Percentiles rank a stretch among this genome's conserved stretches.
Evolutionary conservation across 2,888 invertebrate species (phyloP).

Genomic region (Agrochola litura): DNA sequence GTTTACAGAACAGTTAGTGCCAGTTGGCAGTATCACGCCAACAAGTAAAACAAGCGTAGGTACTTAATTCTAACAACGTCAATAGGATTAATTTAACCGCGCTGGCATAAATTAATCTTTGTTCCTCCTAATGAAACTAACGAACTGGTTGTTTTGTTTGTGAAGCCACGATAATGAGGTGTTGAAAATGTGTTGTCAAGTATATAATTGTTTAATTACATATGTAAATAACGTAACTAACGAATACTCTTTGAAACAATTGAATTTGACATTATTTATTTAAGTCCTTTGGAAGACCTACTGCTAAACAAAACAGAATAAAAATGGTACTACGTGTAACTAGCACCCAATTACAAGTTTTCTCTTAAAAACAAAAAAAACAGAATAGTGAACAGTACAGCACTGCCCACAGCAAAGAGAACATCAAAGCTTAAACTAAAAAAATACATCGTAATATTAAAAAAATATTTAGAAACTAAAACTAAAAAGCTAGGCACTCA

Average conservation of each 20-base stretch:
- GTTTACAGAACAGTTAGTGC: no score
- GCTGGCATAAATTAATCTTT: not conserved
- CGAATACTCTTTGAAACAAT: not conserved
- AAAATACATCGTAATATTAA: no score
- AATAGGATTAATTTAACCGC: not conserved
- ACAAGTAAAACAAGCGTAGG: no score
- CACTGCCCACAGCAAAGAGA: no score
- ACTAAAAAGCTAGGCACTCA: no score
- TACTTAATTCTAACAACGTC: not conserved
- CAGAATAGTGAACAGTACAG: no score
- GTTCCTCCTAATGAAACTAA: not conserved
- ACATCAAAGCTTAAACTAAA: not conserved
- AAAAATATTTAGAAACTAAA: no score
- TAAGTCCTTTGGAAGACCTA: not conserved
- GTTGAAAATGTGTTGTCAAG: not conserved
- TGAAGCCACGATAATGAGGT: not conserved
- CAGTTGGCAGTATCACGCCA: not conserved
- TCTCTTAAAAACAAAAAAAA: no score
- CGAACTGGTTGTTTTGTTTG: not conserved
- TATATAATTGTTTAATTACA: no score
- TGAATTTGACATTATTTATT: not conserved
- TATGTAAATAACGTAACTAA: not conserved
- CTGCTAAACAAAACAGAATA: not conserved
- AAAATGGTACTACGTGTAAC: not conserved
- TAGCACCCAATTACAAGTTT: no score